Percentiles rank a stretch among this genome's conserved stretches.
Evolutionary conservation across 1,140 invertebrate genomes (phyloP).

Genomic region (Condylostylus longicornis): DNA sequence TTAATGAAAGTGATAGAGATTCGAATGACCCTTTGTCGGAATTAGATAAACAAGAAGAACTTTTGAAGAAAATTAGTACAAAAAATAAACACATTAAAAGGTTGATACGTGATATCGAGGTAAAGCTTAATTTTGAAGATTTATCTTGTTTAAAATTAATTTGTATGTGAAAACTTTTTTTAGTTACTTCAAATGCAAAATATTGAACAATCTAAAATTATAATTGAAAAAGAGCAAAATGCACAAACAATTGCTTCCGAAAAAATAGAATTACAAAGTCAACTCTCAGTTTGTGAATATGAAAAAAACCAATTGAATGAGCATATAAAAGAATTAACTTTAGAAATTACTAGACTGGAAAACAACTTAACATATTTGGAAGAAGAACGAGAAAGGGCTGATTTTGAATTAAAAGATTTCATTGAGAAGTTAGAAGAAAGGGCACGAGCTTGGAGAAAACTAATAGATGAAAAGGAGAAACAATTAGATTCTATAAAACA

Average conservation of each 20-base stretch:
- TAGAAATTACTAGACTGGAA: constrained; percentile 20
- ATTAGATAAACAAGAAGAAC: constrained; percentile 26
- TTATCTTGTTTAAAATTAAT: not conserved
- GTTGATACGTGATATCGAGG: constrained; percentile 26
- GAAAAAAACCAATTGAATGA: constrained; percentile 17
- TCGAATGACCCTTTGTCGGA: constrained; percentile 29
- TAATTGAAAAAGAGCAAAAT: constrained; percentile 21
- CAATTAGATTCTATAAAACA: constrained; percentile 10
- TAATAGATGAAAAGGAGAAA: constrained; percentile 19
- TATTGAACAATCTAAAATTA: constrained; percentile 23
- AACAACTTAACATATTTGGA: constrained; percentile 24
- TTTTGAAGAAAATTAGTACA: constrained; percentile 25
- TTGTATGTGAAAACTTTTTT: not conserved
- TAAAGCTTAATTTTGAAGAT: constrained; percentile 3
- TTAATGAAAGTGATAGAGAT: constrained; percentile 26
- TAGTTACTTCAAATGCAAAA: constrained; percentile 26
- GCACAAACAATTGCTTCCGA: constrained; percentile 15
- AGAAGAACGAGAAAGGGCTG: constrained; percentile 23
- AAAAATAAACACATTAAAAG: constrained; percentile 32
- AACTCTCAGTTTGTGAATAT: constrained; percentile 17
- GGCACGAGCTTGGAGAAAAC: constrained; percentile 16
- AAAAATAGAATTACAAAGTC: constrained; percentile 17
- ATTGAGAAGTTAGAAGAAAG: constrained; percentile 20
- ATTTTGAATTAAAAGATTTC: constrained; percentile 23
- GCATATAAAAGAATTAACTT: constrained; percentile 13